Base-by-base conservation (phyloP, 1,140 invertebrate genomes). In the Subanguina moxae region DNA sequence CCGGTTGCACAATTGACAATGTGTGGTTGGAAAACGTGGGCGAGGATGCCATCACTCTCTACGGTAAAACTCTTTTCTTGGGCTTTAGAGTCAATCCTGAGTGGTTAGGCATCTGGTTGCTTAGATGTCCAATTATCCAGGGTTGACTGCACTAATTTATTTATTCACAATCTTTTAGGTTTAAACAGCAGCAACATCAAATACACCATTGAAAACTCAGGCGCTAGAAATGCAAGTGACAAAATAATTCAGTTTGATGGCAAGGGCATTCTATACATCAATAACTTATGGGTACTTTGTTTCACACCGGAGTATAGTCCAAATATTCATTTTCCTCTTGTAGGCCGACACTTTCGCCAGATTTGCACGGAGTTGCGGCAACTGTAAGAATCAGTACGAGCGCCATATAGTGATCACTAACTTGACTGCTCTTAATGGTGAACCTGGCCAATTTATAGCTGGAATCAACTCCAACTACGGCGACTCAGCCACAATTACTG, bases 1-100 rank as follows among this genome's bases (percentile, higher is more conserved):
- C 11, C 5, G 32, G 32, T 3, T 69, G 67, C 46, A 69, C 8
- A 11, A 1, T 69, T n/a, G 1, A 28, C 8, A 69, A 69, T 32
- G 28, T 69, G 21, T 69, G 32, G 46, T 67, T 27, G n/a, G 67
- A 69, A 46, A 30, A 69, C 21, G 56, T 67, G 19, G 65, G 65
- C 19, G 65, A 67, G 30, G 65, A 67, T 62, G 65, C 65, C 1
- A 27, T 43, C 5, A 61, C 67, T 23, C 69, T 69, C 17, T 52
- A 25, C 7, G 67, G 65, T 28, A 23, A 15, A 8, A 25, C 48
- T 25, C 8, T 19, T 27, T 3, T 27, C 11, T 42, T 11, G 11
- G 17, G 19, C 11, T n/a, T 57, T 23, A 1, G 5, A 17, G 63
- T 62, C 25, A 62, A 45, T 1, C 32, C 3, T 38, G 11, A 38